These are phyloP conservation scores for Acrocephalus kingi DNA, from an alignment of 2,113 vertebrate genomes.

Conservation along the genomic window DNA sequence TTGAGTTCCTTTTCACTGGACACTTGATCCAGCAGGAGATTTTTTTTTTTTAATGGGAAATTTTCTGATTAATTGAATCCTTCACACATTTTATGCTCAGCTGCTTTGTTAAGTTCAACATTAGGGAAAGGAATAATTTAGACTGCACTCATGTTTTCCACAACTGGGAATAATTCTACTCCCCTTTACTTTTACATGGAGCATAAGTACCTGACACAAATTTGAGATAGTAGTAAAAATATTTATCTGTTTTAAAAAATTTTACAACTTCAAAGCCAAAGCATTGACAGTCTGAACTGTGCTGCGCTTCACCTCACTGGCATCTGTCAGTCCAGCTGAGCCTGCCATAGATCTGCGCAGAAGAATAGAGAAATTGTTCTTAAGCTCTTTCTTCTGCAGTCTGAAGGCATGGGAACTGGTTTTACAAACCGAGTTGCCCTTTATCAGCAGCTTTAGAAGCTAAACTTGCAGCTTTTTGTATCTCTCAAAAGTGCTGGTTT, in stretches of 20 bases:
- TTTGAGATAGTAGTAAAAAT: not conserved
- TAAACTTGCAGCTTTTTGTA: not conserved
- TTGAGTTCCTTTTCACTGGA: not conserved
- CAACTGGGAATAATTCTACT: not conserved
- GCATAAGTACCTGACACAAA: not conserved
- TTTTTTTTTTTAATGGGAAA: not conserved
- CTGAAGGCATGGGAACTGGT: not conserved
- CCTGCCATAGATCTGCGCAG: not conserved
- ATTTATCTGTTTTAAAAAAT: not conserved
- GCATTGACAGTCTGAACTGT: not conserved
- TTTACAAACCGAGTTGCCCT: not conserved
- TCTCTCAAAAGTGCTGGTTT: not conserved
- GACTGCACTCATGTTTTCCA: not conserved
- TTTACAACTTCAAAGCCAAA: not conserved
- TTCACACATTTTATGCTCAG: not conserved
- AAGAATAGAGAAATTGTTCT: not conserved
- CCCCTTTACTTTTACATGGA: not conserved
- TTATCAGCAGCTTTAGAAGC: not conserved
- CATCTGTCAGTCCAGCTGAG: not conserved
- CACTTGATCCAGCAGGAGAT: not conserved
- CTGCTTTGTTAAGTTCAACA: not conserved
- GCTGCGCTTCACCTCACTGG: not conserved
- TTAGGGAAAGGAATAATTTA: not conserved
- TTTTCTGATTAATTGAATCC: not conserved
- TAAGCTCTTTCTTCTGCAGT: not conserved